Evolutionary conservation across 2,797 vertebrate genomes (phyloP).

Genomic region (Sebastes steindachneri): DNA sequence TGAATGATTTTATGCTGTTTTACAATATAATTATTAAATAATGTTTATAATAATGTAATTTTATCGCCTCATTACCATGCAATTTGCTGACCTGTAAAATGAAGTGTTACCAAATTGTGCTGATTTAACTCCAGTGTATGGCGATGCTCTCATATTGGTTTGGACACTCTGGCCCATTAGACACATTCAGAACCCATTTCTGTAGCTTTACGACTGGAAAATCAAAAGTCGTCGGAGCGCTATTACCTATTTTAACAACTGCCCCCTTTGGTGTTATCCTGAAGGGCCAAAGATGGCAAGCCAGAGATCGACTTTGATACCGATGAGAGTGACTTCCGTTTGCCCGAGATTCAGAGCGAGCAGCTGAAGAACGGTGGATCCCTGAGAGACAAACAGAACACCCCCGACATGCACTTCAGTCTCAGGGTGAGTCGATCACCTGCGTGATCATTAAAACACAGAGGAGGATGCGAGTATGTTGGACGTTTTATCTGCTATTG

Average conservation of each 20-base stretch:
- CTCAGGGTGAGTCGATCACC: constrained; percentile 81
- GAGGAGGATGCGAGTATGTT: background rate
- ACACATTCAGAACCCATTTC: background rate
- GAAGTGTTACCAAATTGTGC: background rate
- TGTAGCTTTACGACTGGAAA: background rate
- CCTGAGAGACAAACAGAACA: constrained; percentile 67
- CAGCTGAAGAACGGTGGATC: constrained; percentile 67
- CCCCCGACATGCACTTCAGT: constrained; percentile 86
- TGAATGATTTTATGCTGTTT: no score
- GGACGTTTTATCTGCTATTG: background rate
- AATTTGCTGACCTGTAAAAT: no score
- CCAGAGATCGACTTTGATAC: constrained; percentile 87
- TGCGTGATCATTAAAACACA: background rate
- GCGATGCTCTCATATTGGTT: background rate
- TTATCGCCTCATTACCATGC: no score
- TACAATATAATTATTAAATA: no score
- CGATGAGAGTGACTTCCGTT: constrained; percentile 80
- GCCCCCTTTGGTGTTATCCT: background rate
- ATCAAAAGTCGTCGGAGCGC: background rate
- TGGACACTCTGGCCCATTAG: no score
- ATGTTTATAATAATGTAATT: no score
- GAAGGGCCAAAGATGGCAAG: constrained; percentile 86
- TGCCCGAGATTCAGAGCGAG: constrained; percentile 82
- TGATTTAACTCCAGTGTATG: background rate
- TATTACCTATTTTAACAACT: background rate